Evolutionary conservation across 2,113 vertebrate species (phyloP).

Genomic region (Grammomys dolichurus): DNA sequence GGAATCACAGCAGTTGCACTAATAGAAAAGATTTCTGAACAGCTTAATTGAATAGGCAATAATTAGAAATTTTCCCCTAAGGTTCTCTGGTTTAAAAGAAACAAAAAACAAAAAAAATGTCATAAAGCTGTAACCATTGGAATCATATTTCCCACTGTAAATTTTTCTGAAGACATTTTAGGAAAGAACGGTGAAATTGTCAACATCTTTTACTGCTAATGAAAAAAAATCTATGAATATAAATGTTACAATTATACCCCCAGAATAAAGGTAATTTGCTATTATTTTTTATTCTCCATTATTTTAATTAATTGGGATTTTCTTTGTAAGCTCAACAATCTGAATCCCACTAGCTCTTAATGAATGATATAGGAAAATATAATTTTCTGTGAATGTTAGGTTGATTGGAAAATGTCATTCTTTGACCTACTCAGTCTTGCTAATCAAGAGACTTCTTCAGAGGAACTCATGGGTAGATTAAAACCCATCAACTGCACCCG

Average conservation of each 20-base stretch:
- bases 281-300: slow-evolving; percentile 74
- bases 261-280: slow-evolving; percentile 50
- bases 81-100: background rate
- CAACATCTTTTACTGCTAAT: slow-evolving; percentile 23
- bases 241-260: slow-evolving; percentile 51
- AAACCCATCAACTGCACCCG: background rate
- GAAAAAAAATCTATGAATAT: slow-evolving; percentile 30
- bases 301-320: slow-evolving; percentile 76
- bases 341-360: slow-evolving; percentile 69
- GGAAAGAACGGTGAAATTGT: background rate
- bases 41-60: background rate
- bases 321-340: slow-evolving; percentile 51
- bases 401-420: slow-evolving; percentile 82
- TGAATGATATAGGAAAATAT: slow-evolving; percentile 68
- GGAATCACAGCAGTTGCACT: background rate
- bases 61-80: slow-evolving; percentile 49
- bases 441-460: slow-evolving; percentile 68
- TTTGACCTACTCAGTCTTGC: slow-evolving; percentile 75
- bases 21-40: background rate
- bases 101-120: background rate
- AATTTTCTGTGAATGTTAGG: slow-evolving; percentile 74
- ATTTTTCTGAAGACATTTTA: slow-evolving; percentile 21
- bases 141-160: background rate
- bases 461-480: slow-evolving; percentile 50
- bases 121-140: background rate